Evolutionary conservation across 1,140 invertebrate species (phyloP), one percentile per base, ranked within the genome.

Genomic region (Lordiphosa mommai): DNA sequence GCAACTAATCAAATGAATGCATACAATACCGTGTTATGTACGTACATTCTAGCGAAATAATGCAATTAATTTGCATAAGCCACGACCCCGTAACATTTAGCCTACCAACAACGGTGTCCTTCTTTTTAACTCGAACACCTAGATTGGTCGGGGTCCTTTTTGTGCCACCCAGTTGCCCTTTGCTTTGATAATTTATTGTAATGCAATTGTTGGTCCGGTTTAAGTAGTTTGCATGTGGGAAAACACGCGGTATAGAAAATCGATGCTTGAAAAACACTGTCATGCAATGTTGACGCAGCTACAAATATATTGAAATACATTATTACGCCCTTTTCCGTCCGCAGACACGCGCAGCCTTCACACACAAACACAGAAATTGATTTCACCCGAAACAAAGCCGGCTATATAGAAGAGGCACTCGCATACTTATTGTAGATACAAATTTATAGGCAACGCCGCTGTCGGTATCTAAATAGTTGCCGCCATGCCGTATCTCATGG

Each of bases 51-150:
- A 51, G 46, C 10, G 43, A 67, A 76, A 76, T 80, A 84, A 80
- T 82, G 57, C 60, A 80, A 67, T 80, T 66, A 74, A 80, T 76
- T 80, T 82, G 49, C 70, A 80, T 79, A 79, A 56, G 51, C 55
- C 27, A 43, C 57, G 50, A 59, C 61, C 46, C 57, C 70, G 46
- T 72, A 70, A 72, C 70, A 67, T 72, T 72, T 51, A 61, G 50
- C 44, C 30, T 13, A 36, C 16, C 13, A 23, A 9, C 30, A 44
- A 1, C 4, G 44, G 9, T 71, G 68, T 46, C 67, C 68, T 71
- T 67, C 71, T 71, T 63, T 71, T 33, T 4, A 7, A 44, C 38
- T 53, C 30, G 36, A 34, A 52, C 30, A 37, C 44, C 9, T 46
- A 1, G 29, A 9, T 17, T 23, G 16, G 57, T 67, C 63, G 53